Conservation (phyloP, 2,888 invertebrate species). For the Patella pellucida region DNA sequence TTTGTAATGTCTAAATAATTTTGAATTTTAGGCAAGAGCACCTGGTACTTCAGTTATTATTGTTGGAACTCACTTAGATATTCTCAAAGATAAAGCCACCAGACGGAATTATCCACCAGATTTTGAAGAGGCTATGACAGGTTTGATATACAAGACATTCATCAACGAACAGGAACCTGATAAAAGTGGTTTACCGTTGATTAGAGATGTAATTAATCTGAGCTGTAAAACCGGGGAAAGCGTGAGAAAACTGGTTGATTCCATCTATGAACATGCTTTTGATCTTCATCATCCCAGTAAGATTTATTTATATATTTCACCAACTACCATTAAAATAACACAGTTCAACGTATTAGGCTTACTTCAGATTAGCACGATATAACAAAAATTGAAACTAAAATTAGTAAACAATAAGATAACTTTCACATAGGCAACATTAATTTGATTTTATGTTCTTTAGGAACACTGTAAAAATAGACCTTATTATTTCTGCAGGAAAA, state of each 20-base stretch:
- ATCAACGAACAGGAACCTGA: conserved; percentile 93
- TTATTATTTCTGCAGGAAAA: too few relatives aligned
- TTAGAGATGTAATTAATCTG: conserved; percentile 87
- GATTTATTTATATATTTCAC: conserved; percentile 23
- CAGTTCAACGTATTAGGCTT: too few relatives aligned
- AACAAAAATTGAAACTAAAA: too few relatives aligned
- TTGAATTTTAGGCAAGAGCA: conserved; percentile 80
- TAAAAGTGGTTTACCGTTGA: conserved; percentile 93
- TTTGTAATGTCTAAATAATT: background rate
- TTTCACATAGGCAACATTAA: too few relatives aligned
- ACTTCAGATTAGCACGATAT: too few relatives aligned
- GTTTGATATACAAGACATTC: conserved; percentile 75
- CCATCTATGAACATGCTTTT: conserved; percentile 93
- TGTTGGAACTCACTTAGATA: conserved; percentile 95
- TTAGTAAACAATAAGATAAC: too few relatives aligned
- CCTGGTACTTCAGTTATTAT: conserved; percentile 97
- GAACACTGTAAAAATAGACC: too few relatives aligned
- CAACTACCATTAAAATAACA: too few relatives aligned
- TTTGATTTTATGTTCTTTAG: too few relatives aligned
- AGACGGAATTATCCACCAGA: conserved; percentile 78
- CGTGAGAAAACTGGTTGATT: conserved; percentile 88
- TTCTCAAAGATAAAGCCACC: conserved; percentile 75
- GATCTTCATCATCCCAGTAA: conserved; percentile 88
- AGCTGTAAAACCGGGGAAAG: conserved; percentile 90
- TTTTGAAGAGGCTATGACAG: conserved; percentile 88